Evolutionary conservation across 2,888 invertebrate species (phyloP).

Genomic region (Rotaria sp.): DNA sequence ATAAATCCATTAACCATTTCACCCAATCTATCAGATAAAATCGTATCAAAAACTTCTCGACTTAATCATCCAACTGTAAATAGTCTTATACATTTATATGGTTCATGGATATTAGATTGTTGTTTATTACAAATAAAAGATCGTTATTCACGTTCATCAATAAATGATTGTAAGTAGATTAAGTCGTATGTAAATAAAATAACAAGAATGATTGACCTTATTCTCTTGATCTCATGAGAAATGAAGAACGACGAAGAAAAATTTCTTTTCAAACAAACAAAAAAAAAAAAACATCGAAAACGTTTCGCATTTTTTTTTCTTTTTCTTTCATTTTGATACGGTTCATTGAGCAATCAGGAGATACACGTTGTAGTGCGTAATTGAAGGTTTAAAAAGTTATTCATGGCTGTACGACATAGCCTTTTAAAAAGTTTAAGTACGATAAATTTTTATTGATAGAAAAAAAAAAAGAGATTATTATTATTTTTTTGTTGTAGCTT

Average conservation of each 20-base stretch:
- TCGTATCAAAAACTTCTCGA: constrained; percentile 64
- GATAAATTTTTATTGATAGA: neutral
- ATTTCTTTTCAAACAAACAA: no score
- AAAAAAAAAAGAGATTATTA: no score
- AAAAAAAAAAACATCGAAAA: neutral
- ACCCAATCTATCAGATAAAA: neutral
- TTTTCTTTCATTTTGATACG: neutral
- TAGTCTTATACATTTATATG: constrained; percentile 86
- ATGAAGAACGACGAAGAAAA: no score
- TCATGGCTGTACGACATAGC: neutral
- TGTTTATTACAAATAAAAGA: constrained; percentile 75
- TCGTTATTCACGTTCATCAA: constrained; percentile 43
- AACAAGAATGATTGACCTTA: neutral
- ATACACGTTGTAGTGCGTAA: neutral
- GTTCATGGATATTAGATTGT: constrained; percentile 91
- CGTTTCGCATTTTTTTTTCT: neutral
- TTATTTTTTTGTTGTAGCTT: neutral
- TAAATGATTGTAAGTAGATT: constrained; percentile 7
- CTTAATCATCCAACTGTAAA: constrained; percentile 74
- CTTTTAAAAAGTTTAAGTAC: neutral
- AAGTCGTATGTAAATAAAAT: neutral
- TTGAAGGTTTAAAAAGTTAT: neutral
- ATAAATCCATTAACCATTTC: neutral
- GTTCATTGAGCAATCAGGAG: neutral
- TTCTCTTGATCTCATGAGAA: no score